Base-by-base conservation (phyloP, 2,113 vertebrate genomes). In the Seriola quinqueradiata region DNA sequence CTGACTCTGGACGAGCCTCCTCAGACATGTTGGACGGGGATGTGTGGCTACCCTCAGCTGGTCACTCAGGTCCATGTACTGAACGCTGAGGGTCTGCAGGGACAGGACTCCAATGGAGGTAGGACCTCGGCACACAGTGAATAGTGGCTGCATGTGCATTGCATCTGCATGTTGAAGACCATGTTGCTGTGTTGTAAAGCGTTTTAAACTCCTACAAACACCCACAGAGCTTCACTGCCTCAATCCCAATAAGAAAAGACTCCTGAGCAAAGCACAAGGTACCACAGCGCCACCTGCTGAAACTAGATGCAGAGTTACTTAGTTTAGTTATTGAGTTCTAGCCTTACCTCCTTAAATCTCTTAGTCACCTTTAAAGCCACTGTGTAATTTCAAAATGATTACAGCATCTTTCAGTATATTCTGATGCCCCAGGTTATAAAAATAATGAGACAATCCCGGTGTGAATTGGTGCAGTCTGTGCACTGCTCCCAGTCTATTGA, bases 41-140 rank as follows among this genome's bases (percentile, higher is more conserved):
- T 99, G 84, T 99, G 97, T 63, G 98, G 98, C 34, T 98, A 97
- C 88, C 98, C 98, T 0, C 96, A 97, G 90, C 93, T 97, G 86
- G 97, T 99, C 82, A 97, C 97, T 57, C 98, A 99, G 92, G 96
- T 99, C 77, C 96, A 99, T 6, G 96, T 99, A 70, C 82, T 97
- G n/a, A 92, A 93, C 0, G 98, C 97, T 4, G 92, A 96, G 0
- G 98, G 98, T 38, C 96, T 99, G 57, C 97, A 97, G 92, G 94
- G 95, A 46, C 96, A 96, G 86, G 97, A 98, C 44, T 92, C 96
- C 25, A 90, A 96, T 14, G 95, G 95, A 96, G 96, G 97, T 98
- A 94, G 60, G 80, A 63, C 44, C 25, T 2, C 48, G 4, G 16
- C 42, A 50, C 40, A 48, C 46, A 48, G 46, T 16, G 17, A 21